Evolutionary conservation across 1,140 invertebrate species (phyloP).

Genomic region (Nephila pilipes): DNA sequence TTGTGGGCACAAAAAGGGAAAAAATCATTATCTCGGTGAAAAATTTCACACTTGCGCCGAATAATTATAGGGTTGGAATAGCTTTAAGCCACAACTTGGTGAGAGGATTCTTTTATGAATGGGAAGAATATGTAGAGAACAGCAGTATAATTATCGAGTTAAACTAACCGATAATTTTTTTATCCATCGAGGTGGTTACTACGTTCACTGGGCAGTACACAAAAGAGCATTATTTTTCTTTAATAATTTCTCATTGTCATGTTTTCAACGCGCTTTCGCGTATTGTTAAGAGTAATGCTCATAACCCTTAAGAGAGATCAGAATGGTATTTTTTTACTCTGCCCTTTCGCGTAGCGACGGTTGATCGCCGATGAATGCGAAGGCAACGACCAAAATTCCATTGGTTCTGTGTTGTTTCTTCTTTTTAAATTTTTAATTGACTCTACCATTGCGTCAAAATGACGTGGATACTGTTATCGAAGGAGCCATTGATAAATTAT

Average conservation of each 20-base stretch:
- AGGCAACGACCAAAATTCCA: not conserved
- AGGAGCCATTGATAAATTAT: not conserved
- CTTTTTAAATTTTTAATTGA: slow-evolving; percentile 48
- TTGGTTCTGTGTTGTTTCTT: not conserved
- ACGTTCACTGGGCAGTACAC: not conserved
- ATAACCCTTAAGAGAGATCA: not conserved
- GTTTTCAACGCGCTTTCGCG: slow-evolving; percentile 49
- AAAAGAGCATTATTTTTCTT: slow-evolving; percentile 27
- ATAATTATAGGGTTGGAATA: slow-evolving; percentile 61
- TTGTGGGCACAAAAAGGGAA: not conserved
- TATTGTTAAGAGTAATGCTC: slow-evolving; percentile 26
- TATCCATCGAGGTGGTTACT: not conserved
- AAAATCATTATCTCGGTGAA: not conserved
- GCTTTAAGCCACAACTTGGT: not conserved
- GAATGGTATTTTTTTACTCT: not conserved
- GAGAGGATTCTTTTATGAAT: slow-evolving; percentile 26
- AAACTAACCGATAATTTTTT: slow-evolving; percentile 68
- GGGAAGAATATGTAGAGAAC: slow-evolving; percentile 25
- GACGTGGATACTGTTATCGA: not conserved
- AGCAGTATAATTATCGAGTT: slow-evolving; percentile 65
- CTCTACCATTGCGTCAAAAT: not conserved
- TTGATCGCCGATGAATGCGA: slow-evolving; percentile 8
- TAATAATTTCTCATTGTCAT: slow-evolving; percentile 63
- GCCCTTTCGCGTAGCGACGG: not conserved
- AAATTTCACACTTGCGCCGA: slow-evolving; percentile 23